Conservation (phyloP, 2,113 vertebrate species). For the Catharus fuscescens region DNA sequence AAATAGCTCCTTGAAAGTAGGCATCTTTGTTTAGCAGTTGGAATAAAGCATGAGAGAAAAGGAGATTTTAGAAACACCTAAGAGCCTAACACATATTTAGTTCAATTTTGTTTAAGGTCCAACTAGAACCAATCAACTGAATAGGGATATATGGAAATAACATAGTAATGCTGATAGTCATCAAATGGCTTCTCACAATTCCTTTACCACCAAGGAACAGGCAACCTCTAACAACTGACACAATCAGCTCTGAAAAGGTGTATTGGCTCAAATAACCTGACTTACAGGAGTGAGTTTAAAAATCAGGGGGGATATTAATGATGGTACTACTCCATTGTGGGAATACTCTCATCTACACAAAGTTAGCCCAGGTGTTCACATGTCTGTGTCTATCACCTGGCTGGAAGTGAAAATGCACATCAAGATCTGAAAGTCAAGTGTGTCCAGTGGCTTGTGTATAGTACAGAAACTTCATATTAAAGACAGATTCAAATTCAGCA, state of each 20-base stretch:
- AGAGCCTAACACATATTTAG: neutral
- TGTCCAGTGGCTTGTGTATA: neutral
- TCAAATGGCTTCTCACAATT: neutral
- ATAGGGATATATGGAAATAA: conserved; percentile 23
- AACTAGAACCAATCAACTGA: conserved; percentile 36
- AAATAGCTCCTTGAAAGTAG: conserved; percentile 20
- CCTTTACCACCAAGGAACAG: neutral
- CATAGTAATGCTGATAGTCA: conserved; percentile 19
- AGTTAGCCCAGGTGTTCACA: neutral
- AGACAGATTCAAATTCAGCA: neutral
- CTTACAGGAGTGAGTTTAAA: neutral
- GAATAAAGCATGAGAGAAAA: conserved; percentile 20
- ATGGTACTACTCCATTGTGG: neutral
- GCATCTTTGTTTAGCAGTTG: neutral
- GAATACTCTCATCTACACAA: neutral
- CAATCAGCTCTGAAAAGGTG: neutral
- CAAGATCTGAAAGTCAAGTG: accelerated
- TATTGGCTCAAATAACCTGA: neutral
- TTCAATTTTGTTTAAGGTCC: conserved; percentile 23
- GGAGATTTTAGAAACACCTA: neutral
- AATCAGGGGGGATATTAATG: neutral
- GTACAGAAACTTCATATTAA: neutral
- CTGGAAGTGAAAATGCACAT: neutral
- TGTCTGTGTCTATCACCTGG: neutral
- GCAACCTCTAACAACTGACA: neutral